phyloP scores from a whole-genome alignment of 1,140 invertebrate species.

The Gonioctena quinquepunctata region DNA sequence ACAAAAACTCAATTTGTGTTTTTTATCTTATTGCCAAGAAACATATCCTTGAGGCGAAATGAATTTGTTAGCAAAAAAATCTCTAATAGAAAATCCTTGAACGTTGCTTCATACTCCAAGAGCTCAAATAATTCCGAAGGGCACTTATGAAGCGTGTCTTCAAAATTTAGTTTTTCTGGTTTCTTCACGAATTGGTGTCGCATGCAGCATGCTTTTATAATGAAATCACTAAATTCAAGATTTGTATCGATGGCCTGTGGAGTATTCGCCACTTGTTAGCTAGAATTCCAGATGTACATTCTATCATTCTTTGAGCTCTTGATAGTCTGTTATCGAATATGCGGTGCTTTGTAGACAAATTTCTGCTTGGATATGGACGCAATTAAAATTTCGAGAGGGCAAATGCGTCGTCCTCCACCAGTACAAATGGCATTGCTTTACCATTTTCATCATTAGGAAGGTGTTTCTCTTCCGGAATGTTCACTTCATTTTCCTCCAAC shows the following conservation, averaged over 20 bases:
- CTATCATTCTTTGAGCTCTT: slow-evolving; percentile 51
- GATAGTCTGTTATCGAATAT: slow-evolving; percentile 53
- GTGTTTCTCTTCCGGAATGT: slow-evolving; percentile 38
- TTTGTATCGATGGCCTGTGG: slow-evolving; percentile 48
- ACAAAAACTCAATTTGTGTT: too few relatives aligned
- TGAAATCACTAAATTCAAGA: slow-evolving; percentile 36
- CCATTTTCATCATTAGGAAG: slow-evolving; percentile 28
- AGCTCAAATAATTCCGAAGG: too few relatives aligned
- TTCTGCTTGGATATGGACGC: slow-evolving; percentile 53
- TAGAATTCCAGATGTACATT: slow-evolving; percentile 53
- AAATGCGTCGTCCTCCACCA: slow-evolving; percentile 53
- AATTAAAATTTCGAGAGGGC: slow-evolving; percentile 44
- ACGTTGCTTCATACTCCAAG: too few relatives aligned
- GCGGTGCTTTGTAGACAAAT: too few relatives aligned
- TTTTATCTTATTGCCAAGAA: too few relatives aligned
- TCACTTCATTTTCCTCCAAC: slow-evolving; percentile 28
- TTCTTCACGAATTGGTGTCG: slow-evolving; percentile 54
- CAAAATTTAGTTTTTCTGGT: too few relatives aligned
- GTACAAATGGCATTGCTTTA: slow-evolving; percentile 35
- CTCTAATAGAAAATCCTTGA: too few relatives aligned
- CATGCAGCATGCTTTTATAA: slow-evolving; percentile 48
- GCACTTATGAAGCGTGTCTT: too few relatives aligned
- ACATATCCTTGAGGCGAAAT: too few relatives aligned
- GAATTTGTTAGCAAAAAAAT: too few relatives aligned
- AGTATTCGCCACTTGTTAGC: slow-evolving; percentile 53